Conservation (phyloP, 2,888 invertebrate species). For the Drosophila leonis region DNA sequence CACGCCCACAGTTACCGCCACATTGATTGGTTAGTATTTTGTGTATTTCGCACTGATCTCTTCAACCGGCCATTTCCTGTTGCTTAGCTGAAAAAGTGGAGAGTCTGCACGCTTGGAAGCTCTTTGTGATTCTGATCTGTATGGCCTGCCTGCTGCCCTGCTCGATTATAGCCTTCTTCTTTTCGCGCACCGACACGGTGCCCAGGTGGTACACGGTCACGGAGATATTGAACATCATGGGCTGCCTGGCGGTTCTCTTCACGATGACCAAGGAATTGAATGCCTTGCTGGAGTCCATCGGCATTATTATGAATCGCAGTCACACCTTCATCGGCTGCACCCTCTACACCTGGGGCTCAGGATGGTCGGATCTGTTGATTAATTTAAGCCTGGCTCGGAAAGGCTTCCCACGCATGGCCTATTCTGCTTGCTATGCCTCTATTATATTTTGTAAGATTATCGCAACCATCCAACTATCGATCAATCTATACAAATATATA, state of each 20-base stretch:
- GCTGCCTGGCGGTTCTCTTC: constrained; percentile 15
- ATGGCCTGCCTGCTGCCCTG: background rate
- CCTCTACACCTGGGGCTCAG: constrained; percentile 44
- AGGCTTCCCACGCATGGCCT: constrained; percentile 52
- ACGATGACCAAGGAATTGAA: constrained; percentile 30
- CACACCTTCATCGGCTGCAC: constrained; percentile 48
- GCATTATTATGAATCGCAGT: constrained; percentile 34
- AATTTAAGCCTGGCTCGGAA: constrained; percentile 24
- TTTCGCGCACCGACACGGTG: constrained; percentile 34
- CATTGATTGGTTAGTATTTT: constrained; percentile 13
- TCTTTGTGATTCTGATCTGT: fast-evolving
- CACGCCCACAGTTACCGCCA: constrained; percentile 9
- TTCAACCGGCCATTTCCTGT: background rate
- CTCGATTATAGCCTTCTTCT: background rate
- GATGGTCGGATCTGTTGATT: constrained; percentile 25
- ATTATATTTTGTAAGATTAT: constrained; percentile 33
- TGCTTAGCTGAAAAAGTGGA: background rate
- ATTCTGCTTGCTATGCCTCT: constrained; percentile 36
- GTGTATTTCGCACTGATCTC: fast-evolving
- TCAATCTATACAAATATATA: background rate
- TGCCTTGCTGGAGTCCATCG: constrained; percentile 34
- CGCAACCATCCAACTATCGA: background rate
- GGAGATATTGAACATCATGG: background rate
- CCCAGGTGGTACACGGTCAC: constrained; percentile 34
- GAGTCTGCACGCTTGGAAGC: fast-evolving